Evolutionary conservation across 1,140 invertebrate genomes (phyloP).

Genomic region (Mya arenaria): DNA sequence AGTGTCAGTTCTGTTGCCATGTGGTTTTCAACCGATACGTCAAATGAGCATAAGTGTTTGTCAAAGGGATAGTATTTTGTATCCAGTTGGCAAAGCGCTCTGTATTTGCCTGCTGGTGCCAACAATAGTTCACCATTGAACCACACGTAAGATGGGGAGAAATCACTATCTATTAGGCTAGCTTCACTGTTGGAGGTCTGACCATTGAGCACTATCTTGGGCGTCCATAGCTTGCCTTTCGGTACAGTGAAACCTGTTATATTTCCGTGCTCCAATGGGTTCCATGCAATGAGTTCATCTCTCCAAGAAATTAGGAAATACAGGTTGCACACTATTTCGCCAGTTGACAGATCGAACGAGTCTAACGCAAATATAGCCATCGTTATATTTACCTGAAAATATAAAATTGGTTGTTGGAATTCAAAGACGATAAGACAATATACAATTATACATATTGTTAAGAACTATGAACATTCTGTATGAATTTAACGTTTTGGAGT

Average conservation of each 20-base stretch:
- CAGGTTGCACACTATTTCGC: too few species aligned
- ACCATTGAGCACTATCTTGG: background rate
- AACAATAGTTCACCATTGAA: background rate
- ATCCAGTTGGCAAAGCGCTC: background rate
- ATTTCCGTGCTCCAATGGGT: background rate
- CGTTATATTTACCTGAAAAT: too few species aligned
- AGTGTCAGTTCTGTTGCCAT: background rate
- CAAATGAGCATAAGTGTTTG: background rate
- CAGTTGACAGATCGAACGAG: too few species aligned
- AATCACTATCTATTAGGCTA: background rate
- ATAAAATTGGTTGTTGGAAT: too few species aligned
- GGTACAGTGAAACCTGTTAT: background rate
- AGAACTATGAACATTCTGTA: too few species aligned
- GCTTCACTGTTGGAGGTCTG: background rate
- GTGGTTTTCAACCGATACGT: background rate
- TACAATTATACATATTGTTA: too few species aligned
- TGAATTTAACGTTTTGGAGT: too few species aligned
- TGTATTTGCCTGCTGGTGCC: conserved; percentile 1
- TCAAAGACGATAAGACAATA: too few species aligned
- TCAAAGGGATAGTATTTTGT: conserved; percentile 10
- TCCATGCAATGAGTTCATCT: conserved; percentile 25
- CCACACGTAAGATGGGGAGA: background rate
- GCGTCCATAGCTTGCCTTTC: background rate
- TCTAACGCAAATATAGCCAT: too few species aligned
- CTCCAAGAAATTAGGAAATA: too few species aligned